phyloP scores from a whole-genome alignment of 2,113 vertebrate species.

The Lonchura striata region DNA sequence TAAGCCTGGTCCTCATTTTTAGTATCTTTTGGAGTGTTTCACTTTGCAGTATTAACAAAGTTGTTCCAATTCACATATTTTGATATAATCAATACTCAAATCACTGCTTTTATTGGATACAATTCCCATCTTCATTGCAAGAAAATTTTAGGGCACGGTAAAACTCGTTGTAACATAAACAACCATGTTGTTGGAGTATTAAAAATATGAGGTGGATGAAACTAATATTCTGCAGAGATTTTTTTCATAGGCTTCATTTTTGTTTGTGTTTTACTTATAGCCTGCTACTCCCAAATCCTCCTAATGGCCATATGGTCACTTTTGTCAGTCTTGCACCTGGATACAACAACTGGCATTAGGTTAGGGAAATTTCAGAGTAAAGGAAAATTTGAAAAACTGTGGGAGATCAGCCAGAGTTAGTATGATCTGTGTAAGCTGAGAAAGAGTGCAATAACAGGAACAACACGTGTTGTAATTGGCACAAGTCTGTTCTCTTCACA shows the following conservation, averaged over 20 bases:
- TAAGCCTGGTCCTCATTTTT: neutral
- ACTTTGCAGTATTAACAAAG: neutral
- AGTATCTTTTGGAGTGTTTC: neutral
- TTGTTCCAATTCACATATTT: neutral
- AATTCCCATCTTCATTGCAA: neutral
- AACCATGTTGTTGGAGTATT: neutral
- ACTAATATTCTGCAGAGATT: neutral
- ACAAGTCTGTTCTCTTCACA: neutral
- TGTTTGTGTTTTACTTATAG: neutral
- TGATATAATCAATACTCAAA: neutral
- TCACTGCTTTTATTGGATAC: neutral
- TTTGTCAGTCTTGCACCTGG: neutral
- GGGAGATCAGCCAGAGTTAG: neutral
- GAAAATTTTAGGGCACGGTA: neutral
- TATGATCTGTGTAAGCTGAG: neutral
- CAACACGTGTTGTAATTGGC: neutral
- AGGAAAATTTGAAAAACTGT: neutral
- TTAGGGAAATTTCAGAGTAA: neutral
- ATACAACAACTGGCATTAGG: neutral
- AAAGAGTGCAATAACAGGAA: neutral
- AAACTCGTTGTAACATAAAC: neutral
- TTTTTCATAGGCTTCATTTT: neutral
- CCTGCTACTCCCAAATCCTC: neutral
- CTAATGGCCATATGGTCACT: neutral
- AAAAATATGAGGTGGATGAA: neutral